These are phyloP conservation scores for Leucophenga montana DNA, from an alignment of 2,888 invertebrate genomes.

Conservation along the genomic window DNA sequence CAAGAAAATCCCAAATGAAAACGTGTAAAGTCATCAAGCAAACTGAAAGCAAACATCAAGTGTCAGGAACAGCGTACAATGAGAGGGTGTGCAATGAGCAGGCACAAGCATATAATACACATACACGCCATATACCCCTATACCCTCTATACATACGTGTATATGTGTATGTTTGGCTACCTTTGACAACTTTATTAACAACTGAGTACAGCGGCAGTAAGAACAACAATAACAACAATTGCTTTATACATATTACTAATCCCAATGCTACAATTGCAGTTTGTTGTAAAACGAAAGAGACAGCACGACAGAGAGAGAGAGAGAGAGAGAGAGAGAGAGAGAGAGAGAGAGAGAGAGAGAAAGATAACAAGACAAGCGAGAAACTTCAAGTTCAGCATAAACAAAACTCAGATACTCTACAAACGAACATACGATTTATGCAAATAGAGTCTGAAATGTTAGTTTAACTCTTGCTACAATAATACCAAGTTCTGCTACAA, in stretches of 20 bases:
- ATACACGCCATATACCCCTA: background rate
- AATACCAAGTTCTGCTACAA: no score
- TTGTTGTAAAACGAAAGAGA: slow-evolving; percentile 59
- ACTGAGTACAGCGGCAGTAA: slow-evolving; percentile 25
- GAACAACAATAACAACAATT: slow-evolving; percentile 10
- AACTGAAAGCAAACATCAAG: slow-evolving; percentile 3
- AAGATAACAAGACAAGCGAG: background rate
- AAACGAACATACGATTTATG: no score
- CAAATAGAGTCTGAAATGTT: no score
- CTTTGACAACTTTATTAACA: slow-evolving; percentile 65
- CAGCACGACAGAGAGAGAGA: background rate
- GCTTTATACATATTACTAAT: slow-evolving; percentile 47
- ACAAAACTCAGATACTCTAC: no score
- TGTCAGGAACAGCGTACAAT: background rate
- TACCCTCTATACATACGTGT: background rate
- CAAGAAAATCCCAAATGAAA: slow-evolving; percentile 55
- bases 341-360: background rate
- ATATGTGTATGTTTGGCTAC: slow-evolving; percentile 38
- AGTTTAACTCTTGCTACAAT: no score
- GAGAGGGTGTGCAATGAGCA: background rate
- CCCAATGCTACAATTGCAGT: slow-evolving; percentile 63
- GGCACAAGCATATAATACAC: no score
- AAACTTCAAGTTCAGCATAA: background rate
- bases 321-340: background rate
- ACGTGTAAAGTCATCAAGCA: slow-evolving; percentile 51